Conservation (phyloP, 2,113 vertebrate species). For the Caloenas nicobarica region DNA sequence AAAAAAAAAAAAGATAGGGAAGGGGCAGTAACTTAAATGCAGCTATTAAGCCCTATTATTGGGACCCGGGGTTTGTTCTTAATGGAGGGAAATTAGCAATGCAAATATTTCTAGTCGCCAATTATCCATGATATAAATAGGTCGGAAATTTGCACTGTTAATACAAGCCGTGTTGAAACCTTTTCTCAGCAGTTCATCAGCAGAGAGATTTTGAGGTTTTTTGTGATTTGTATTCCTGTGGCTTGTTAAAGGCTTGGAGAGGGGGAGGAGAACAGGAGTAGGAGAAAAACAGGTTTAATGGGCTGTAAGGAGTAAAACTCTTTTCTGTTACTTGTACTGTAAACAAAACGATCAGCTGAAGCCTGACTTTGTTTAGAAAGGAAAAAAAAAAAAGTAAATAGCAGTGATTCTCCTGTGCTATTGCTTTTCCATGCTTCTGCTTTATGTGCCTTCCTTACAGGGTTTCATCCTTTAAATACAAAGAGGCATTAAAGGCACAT, state of each 20-base stretch:
- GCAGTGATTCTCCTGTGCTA: slow-evolving; percentile 8
- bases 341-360: slow-evolving; percentile 57
- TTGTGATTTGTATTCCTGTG: slow-evolving; percentile 57
- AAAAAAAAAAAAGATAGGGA: neutral
- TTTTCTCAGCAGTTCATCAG: slow-evolving; percentile 66
- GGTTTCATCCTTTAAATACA: slow-evolving; percentile 1
- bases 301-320: slow-evolving; percentile 63
- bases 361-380: slow-evolving; percentile 39
- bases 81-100: slow-evolving; percentile 75
- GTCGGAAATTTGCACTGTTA: slow-evolving; percentile 58
- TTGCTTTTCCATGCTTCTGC: neutral
- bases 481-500: neutral
- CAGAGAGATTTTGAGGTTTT: slow-evolving; percentile 39
- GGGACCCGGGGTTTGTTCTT: slow-evolving; percentile 44
- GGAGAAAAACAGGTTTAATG: slow-evolving; percentile 69
- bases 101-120: slow-evolving; percentile 76
- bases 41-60: slow-evolving; percentile 65
- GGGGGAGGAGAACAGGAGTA: slow-evolving; percentile 36
- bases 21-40: slow-evolving; percentile 55
- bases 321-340: slow-evolving; percentile 56
- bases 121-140: slow-evolving; percentile 76
- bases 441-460: neutral
- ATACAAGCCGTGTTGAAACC: slow-evolving; percentile 59
- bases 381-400: slow-evolving; percentile 13
- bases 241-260: slow-evolving; percentile 49